Base-by-base conservation (phyloP, 2,888 invertebrate species). In the Thecophora atra region DNA sequence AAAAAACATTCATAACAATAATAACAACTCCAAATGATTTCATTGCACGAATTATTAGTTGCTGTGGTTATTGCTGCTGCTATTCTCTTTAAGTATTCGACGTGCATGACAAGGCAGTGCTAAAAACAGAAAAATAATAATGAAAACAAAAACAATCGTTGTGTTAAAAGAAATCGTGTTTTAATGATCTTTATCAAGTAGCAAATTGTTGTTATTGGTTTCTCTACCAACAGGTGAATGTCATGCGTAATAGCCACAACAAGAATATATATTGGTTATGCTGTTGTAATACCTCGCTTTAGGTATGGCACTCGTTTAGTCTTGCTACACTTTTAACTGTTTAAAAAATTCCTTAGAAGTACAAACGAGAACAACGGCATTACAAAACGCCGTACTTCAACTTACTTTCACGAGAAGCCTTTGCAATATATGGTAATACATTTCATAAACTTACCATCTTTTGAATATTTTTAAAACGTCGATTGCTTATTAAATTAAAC, bases 121-220 rank as follows among this genome's bases (percentile, higher is more conserved):
- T n/a, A n/a, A n/a, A n/a, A n/a, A n/a, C n/a, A n/a, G n/a, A n/a
- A n/a, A n/a, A 58, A 60, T 30, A 60, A 60, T 11, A 60, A 60
- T 5, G 30, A 30, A 17, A 30, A 26, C n/a, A 60, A 30, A 28
- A 60, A 60, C n/a, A 30, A 30, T 47, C n/a, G 6, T 13, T 26
- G 28, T 30, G 6, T 26, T n/a, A 8, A 13, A 60, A 60, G 60
- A 60, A 60, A 60, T 60, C 60, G 60, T 60, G 60, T 26, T 60
- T 60, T 60, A 60, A 60, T 28, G 30, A 60, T 60, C 30, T 60
- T 60, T 60, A 30, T 26, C n/a, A n/a, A n/a, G n/a, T 26, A 60
- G 17, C 30, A 30, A 26, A 26, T 60, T 26, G 60, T 30, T 30
- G 60, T 60, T 60, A n/a, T 47, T 47, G 47, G 11, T 47, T 5